phyloP scores from a whole-genome alignment of 2,888 invertebrate genomes.

The Apotomis betuletana region DNA sequence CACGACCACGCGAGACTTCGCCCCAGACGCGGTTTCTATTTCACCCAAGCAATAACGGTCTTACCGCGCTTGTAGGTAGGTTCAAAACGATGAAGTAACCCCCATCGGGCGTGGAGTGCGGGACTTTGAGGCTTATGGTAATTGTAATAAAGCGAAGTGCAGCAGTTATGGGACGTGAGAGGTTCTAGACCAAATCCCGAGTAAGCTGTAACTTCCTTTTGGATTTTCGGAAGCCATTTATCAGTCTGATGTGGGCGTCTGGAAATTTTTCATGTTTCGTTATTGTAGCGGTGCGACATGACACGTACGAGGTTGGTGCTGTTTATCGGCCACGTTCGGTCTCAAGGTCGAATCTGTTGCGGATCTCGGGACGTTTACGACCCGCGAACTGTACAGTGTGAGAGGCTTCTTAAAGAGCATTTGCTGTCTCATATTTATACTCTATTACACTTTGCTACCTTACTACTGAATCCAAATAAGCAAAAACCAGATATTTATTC shows the following conservation, averaged over 20 bases:
- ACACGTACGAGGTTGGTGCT: constrained; percentile 66
- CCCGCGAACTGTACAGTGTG: constrained; percentile 4
- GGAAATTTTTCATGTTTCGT: constrained; percentile 84
- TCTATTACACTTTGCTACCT: background rate
- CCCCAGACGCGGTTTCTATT: constrained; percentile 78
- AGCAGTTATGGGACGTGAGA: constrained; percentile 84
- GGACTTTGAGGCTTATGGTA: constrained; percentile 84
- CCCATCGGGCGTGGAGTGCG: constrained; percentile 74
- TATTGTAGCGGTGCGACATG: constrained; percentile 77
- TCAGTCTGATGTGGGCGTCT: constrained; percentile 84
- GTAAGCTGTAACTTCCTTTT: constrained; percentile 85
- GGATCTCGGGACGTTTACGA: constrained; percentile 35
- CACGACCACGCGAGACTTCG: constrained; percentile 64
- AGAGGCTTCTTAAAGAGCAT: background rate
- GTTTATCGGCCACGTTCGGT: constrained; percentile 66
- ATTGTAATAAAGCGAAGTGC: constrained; percentile 85
- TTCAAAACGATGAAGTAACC: constrained; percentile 80
- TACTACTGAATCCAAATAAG: background rate
- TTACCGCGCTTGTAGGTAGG: constrained; percentile 78
- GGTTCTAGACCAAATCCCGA: constrained; percentile 84
- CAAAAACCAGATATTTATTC: background rate
- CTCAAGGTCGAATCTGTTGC: constrained; percentile 53
- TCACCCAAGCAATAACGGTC: constrained; percentile 81
- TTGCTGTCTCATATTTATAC: background rate
- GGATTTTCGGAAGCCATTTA: constrained; percentile 85